phyloP scores from a whole-genome alignment of 2,797 vertebrate species.

The Cossypha caffra region DNA sequence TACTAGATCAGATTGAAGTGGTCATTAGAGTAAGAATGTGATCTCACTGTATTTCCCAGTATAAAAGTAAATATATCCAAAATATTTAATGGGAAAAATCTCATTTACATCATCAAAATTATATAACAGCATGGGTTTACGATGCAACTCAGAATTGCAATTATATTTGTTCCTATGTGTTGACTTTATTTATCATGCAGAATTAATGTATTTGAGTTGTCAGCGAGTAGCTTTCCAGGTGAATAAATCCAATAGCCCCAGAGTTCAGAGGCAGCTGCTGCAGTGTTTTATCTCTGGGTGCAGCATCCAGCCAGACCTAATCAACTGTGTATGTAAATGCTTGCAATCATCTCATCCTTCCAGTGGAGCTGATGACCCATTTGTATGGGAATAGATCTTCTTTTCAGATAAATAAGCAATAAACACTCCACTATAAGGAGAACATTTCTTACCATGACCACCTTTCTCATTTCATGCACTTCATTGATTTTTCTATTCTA shows the following conservation, averaged over 20 bases:
- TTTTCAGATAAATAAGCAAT: neutral
- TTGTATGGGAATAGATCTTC: neutral
- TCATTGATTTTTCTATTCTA: slow-evolving; percentile 50
- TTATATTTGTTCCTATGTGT: neutral
- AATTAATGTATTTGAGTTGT: neutral
- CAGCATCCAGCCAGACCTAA: neutral
- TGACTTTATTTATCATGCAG: neutral
- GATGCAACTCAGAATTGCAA: neutral
- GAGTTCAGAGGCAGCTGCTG: neutral
- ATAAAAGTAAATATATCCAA: neutral
- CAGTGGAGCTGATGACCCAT: neutral
- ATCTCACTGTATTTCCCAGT: neutral
- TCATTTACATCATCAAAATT: neutral
- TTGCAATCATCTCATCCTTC: rapidly evolving
- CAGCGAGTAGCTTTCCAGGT: neutral
- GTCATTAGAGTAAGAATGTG: neutral
- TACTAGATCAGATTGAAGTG: neutral
- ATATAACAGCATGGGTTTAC: neutral
- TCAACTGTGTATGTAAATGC: neutral
- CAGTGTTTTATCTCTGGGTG: neutral
- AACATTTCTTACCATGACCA: slow-evolving; percentile 10
- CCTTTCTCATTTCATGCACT: slow-evolving; percentile 68
- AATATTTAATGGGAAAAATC: neutral
- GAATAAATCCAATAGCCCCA: neutral
- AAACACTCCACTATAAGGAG: neutral